phyloP scores from a whole-genome alignment of 1,140 invertebrate genomes.

The Tetraneura akinire region DNA sequence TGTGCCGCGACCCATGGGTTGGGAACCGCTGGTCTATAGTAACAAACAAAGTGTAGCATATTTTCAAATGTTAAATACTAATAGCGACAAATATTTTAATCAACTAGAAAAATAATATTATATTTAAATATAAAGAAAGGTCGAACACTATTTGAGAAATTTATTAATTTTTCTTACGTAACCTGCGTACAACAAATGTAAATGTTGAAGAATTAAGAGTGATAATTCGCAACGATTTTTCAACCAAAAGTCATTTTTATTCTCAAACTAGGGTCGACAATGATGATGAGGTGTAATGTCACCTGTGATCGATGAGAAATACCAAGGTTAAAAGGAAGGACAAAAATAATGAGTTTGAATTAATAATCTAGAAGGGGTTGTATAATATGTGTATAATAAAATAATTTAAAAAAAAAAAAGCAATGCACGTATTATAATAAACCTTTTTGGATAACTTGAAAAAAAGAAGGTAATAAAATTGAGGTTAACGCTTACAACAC shows the following conservation, averaged over 20 bases:
- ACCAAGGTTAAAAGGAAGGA: constrained; percentile 21
- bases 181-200: not conserved
- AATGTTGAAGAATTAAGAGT: not conserved
- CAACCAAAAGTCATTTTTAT: not conserved
- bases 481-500: constrained; percentile 21
- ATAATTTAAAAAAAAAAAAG: not conserved
- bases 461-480: constrained; percentile 24
- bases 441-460: constrained; percentile 33
- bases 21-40: no score
- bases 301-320: constrained; percentile 2
- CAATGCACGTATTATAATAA: constrained; percentile 23
- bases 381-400: not conserved
- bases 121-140: not conserved
- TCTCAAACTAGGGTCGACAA: not conserved
- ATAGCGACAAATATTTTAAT: no score
- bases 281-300: constrained; percentile 21
- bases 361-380: constrained; percentile 14
- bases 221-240: not conserved
- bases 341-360: constrained; percentile 33
- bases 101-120: not conserved
- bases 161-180: not conserved
- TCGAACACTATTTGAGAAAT: not conserved
- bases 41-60: no score
- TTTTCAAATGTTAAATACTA: no score
- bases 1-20: no score